Base-by-base conservation (phyloP, 2,797 vertebrate genomes). In the Pangasius sanitwongsei region DNA sequence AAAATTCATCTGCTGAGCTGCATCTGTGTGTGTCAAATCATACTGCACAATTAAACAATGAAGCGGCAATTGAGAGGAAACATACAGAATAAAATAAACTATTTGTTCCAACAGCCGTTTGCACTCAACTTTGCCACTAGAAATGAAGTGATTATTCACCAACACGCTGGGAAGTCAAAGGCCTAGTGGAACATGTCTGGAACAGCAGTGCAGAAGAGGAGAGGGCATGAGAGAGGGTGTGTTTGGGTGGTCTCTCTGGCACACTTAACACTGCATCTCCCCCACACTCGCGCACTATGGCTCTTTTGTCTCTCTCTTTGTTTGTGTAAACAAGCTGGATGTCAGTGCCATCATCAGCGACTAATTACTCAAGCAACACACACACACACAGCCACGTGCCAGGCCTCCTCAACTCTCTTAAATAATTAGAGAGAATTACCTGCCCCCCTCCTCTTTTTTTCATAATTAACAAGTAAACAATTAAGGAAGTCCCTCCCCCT, bases 381-480 rank as follows among this genome's bases (percentile, higher is more conserved):
- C 85, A 67, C 84, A 55, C 87, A 90, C 77, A 83, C 70, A 86
- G 90, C 80, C 91, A 92, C 91, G 91, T 82, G 91, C 88, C 92
- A 86, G 72, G 77, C 92, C 85, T 84, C 77, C 81, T 91, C 28
- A 86, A 86, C 90, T 74, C 89, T 59, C 90, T 84, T 83, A 91
- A 93, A 92, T 92, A 92, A 94, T 94, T 92, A 93, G 89, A 50
- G 86, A 83, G 86, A 90, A 91, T 88, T 85, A 90, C 87, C 89
- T 89, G 89, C n/a, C 89, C 87, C 82, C 90, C 41, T 65, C 90
- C 61, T 67, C 89, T 90, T 55, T 55, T 84, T 67, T 72, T 82
- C 74, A 92, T 92, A 92, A 94, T 93, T 92, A 90, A 86, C 91
- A 89, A 92, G 89, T 92, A 90, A 92, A 91, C 85, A 89, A 90